These are phyloP conservation scores for Peromyscus attwateri DNA, from an alignment of 2,797 vertebrate genomes.

Conservation along the genomic window DNA sequence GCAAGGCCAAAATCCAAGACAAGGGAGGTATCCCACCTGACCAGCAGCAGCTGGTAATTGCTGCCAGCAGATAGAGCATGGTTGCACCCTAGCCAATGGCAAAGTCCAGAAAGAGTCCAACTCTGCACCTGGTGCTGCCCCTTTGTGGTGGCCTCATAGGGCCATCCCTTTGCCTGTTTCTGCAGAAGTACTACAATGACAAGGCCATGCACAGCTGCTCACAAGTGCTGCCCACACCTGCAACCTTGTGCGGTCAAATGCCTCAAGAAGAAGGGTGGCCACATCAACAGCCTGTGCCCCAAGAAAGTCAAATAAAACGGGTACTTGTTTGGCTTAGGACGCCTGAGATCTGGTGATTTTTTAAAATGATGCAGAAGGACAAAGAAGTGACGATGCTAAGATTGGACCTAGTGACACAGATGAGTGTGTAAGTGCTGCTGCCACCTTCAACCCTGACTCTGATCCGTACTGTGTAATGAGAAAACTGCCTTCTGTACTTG, in stretches of 20 bases:
- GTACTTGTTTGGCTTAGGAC: no score
- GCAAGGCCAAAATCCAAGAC: not conserved
- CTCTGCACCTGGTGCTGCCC: not conserved
- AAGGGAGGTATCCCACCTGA: not conserved
- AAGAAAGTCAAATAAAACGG: no score
- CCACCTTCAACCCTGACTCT: no score
- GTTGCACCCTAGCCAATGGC: rapidly evolving
- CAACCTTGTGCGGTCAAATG: not conserved
- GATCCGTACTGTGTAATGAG: no score
- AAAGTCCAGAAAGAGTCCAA: not conserved
- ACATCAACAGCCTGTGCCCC: not conserved
- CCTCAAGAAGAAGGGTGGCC: not conserved
- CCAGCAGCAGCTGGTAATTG: not conserved
- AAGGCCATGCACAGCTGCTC: no score
- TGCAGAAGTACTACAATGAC: no score
- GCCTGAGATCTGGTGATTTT: no score
- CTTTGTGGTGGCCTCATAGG: not conserved
- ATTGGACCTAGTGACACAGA: no score
- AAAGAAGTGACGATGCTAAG: no score
- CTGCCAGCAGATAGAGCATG: not conserved
- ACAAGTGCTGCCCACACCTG: not conserved
- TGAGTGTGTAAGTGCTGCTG: no score
- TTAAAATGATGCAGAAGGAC: no score
- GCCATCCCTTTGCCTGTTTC: not conserved
- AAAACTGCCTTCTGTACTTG: no score